Base-by-base conservation (phyloP, 2,113 vertebrate species). In the Petaurus breviceps region DNA sequence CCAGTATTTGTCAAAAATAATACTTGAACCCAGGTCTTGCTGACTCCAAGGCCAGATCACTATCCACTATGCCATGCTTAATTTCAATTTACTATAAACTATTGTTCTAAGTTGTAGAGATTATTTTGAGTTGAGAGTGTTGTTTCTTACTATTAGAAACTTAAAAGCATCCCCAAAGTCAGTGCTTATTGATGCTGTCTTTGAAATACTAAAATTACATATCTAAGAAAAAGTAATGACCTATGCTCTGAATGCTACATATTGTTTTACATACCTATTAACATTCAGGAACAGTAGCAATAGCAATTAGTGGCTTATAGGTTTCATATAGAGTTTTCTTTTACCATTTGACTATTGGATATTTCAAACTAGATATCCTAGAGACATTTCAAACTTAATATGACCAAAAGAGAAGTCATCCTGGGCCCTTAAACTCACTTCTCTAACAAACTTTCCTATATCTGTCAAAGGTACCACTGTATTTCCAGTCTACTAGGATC, bases 151-250 rank as follows among this genome's bases (percentile, higher is more conserved):
- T 55, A 68, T 37, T 68, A 68, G 28, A 68, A 55, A 26, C 94
- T 90, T 92, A 95, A 84, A 96, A 96, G 97, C 90, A 1, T 95
- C 95, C 95, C 50, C 0, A 91, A 94, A 68, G 19, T 49, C 95
- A 46, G 10, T 47, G 31, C 84, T 93, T 95, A 22, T 93, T 95
- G n/a, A 14, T 93, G 0, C 94, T 92, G 3, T 51, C 43, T 16
- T n/a, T 94, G 26, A 6, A 52, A 61, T 94, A 91, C 16, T 93
- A 96, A 51, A 95, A 94, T 94, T 89, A 96, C 94, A 77, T 93
- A 25, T 55, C 23, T 90, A 96, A 95, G 50, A 51, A 57, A 94
- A 94, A 94, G 43, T 25, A 89, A 97, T 46, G 92, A 91, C 9
- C 3, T 91, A 3, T 28, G 49, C n/a, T 91, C 14, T 90, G 4